Evolutionary conservation across 2,113 vertebrate species (phyloP), one percentile per base, ranked within the genome.

Genomic region (Ageneiosus marmoratus): DNA sequence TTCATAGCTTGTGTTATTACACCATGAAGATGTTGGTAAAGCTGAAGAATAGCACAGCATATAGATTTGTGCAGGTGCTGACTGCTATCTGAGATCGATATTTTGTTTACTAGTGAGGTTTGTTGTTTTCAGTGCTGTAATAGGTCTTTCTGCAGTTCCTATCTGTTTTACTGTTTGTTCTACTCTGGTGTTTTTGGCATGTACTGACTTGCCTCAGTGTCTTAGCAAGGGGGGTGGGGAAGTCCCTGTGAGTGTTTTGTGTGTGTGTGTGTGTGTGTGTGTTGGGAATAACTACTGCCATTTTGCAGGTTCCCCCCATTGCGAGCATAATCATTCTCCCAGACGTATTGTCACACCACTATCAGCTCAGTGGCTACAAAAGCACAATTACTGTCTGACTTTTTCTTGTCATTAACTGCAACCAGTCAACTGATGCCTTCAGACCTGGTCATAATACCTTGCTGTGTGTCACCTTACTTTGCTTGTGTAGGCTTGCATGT

Each of bases 201-300:
- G 86, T 81, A 32, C 8, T 67, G 67, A 76, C 83, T 63, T 82
- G 86, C 55, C 83, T 44, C 22, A 20, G 51, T 51, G 63, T 60
- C 27, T 84, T 22, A 74, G 16, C 70, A 67, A 44, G 73, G 29
- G 62, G 27, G n/a, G 22, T 56, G 53, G 32, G 50, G 55, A 37
- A 9, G 34, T 41, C 20, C 37, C 4, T 69, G 22, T 41, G 34
- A 2, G 58, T 62, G 62, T 65, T 8, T 72, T 32, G n/a, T n/a
- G n/a, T n/a, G n/a, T n/a, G 77, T 69, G 16, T 60, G 44, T 60
- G 53, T 63, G 37, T 81, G 41, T 82, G 69, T 46, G 44, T 70
- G 18, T 75, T 62, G 32, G 70, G 79, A 63, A 74, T 84, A 37
- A n/a, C 55, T 51, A 60, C 67, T 79, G 69, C 51, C 50, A 58